Base-by-base conservation (phyloP, 1,140 invertebrate genomes). In the Drosophila sp. region DNA sequence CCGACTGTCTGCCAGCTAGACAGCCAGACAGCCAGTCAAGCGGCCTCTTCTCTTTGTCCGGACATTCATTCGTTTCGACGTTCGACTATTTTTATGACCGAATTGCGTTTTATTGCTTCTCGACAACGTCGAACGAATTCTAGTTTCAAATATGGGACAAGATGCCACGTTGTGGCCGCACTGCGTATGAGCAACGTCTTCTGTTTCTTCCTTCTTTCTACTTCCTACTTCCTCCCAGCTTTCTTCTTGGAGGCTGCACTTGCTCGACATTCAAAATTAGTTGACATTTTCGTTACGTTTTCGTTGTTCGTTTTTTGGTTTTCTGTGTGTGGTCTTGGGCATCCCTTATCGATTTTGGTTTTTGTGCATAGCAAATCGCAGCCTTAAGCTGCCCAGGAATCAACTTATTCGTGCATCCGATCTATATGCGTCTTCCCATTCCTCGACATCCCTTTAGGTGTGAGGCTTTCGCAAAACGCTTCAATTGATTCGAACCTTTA, bases 401-500 rank as follows among this genome's bases (percentile, higher is more conserved):
- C 82, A 69, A 78, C 54, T 72, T 86, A 74, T 78, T 59, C 66
- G 40, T 72, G 54, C 58, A 65, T 57, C 69, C 82, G 75, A 87
- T 87, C 87, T 76, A 80, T 80, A 45, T 78, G 43, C 73, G 53
- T 11, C 11, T 38, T 38, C 38, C 36, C 61, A 63, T 38, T 5
- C 36, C n/a, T 3, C 53, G 25, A 16, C 50, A 14, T 57, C 32
- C 34, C 41, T 51, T 45, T 45, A 62, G 67, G 79, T 89, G 79
- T 89, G 84, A 79, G 83, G 79, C 79, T 72, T 87, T 89, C 62
- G 79, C 50, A 89, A 87, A 89, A 89, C 76, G 79, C 81, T 89
- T 89, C 83, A 89, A 89, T 89, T 89, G 83, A 89, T 89, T 89
- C 72, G 69, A 89, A 83, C 83, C 89, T 89, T 89, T 89, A 89